Base-by-base conservation (phyloP, 1,140 invertebrate genomes). In the Lepidotrigona ventralis region DNA sequence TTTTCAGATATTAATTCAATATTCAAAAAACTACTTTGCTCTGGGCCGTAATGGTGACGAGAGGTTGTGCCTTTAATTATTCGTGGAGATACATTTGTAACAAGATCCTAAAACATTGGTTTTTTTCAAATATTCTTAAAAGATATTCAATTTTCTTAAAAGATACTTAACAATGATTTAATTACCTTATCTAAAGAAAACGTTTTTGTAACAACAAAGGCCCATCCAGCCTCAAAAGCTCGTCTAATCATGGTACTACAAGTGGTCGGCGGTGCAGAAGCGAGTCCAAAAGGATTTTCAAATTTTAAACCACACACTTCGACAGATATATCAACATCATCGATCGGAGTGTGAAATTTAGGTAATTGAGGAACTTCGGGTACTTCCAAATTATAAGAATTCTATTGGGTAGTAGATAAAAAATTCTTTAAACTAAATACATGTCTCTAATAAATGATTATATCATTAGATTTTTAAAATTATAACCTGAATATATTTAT, bases 1-100 rank as follows among this genome's bases (percentile, higher is more conserved):
- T 99, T 99, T 94, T 99, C 99, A 19, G 98, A 99, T 92, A 99
- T 99, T 3, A 99, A 94, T 94, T 99, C 99, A 86, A 99, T 99
- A 92, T 99, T 99, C 1, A 99, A 94, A 93, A 99, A 99, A 11
- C 98, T 97, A 6, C 97, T 96, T 95, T 99, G 99, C 71, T 98
- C 98, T 1, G 99, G 99, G 0, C 99, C 99, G 93, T 96, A 99
- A 89, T 96, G 95, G 85, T 99, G 97, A 26, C 99, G 97, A 6
- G 98, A 98, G 0, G 98, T 99, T 9, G 97, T 97, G 21, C 99
- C 99, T 83, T 98, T 95, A 0, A 99, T 96, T 86, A 99, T 99
- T 82, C 99, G 95, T 0, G 99, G 99, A 4, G 98, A 99, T 0
- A 99, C 98, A 94, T 99, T 99, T 0, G 98, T 99, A 2, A 99